A percentile compares a stretch with the other conserved stretches of the same genome.
Evolutionary conservation across 2,113 vertebrate species (phyloP).

Genomic region (Chloropsis cyanopogon): DNA sequence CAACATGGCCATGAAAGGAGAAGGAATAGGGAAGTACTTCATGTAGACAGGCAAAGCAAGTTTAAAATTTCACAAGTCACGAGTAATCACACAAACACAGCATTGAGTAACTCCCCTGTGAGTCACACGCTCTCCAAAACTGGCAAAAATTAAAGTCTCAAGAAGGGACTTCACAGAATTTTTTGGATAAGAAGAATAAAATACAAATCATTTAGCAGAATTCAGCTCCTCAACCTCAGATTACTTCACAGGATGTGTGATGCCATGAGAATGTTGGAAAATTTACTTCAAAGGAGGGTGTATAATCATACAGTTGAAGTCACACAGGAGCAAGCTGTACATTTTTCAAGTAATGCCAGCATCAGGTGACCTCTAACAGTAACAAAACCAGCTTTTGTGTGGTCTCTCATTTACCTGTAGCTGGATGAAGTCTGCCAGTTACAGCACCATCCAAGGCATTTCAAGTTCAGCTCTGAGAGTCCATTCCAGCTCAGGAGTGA

Average conservation of each 20-base stretch:
- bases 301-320: neutral
- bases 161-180: neutral
- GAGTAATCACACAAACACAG: neutral
- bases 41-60: slow-evolving; percentile 11
- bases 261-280: neutral
- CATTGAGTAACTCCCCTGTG: slow-evolving; percentile 10
- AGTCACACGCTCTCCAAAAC: neutral
- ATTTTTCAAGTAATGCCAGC: neutral
- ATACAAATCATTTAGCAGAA: neutral
- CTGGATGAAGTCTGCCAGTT: neutral
- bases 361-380: neutral
- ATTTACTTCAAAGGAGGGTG: neutral
- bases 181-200: neutral
- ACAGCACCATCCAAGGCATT: neutral
- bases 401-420: neutral
- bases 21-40: neutral
- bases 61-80: slow-evolving; percentile 29
- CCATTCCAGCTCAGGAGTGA: neutral
- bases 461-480: neutral
- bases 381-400: neutral
- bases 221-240: neutral
- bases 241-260: neutral
- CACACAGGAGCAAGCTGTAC: neutral
- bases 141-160: neutral
- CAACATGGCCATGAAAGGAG: neutral